A percentile compares a stretch with the other conserved stretches of the same genome.
phyloP scores from a whole-genome alignment of 1,140 invertebrate species.

The Trissolcus basalis region DNA sequence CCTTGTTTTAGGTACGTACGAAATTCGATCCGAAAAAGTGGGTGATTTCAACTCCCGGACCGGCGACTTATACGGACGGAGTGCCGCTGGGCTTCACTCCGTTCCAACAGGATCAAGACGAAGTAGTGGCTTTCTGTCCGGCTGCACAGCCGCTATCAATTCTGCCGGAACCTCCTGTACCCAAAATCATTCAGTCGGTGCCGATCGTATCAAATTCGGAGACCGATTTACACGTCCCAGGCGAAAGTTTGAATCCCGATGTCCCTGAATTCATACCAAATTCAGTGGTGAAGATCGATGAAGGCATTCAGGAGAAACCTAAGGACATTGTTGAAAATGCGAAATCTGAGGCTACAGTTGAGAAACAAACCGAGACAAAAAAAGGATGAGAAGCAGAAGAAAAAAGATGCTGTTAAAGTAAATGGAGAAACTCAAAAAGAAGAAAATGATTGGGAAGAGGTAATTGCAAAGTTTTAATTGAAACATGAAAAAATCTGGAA shows the following conservation, averaged over 20 bases:
- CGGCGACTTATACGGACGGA: conserved; percentile 21
- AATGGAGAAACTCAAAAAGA: conserved; percentile 45
- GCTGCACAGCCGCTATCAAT: conserved; percentile 78
- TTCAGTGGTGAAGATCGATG: conserved; percentile 29
- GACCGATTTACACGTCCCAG: conserved; percentile 25
- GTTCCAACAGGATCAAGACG: conserved; percentile 1
- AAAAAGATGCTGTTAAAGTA: conserved; percentile 1
- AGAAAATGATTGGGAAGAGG: conserved; percentile 77
- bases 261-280: conserved; percentile 89
- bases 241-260: conserved; percentile 86
- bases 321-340: neutral
- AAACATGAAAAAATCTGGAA: neutral
- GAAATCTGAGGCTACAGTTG: neutral
- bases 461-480: conserved; percentile 49
- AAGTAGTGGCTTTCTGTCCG: conserved; percentile 67
- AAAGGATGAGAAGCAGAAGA: conserved; percentile 11
- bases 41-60: conserved; percentile 83
- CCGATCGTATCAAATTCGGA: conserved; percentile 61
- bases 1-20: conserved; percentile 86
- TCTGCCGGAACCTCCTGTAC: conserved; percentile 82
- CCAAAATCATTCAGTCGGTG: conserved; percentile 69
- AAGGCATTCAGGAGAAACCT: neutral
- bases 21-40: conserved; percentile 88
- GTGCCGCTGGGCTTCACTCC: conserved; percentile 18
- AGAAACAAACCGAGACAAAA: conserved; percentile 7